Conservation (phyloP, 2,113 vertebrate genomes). For the Oenanthe oenanthe region DNA sequence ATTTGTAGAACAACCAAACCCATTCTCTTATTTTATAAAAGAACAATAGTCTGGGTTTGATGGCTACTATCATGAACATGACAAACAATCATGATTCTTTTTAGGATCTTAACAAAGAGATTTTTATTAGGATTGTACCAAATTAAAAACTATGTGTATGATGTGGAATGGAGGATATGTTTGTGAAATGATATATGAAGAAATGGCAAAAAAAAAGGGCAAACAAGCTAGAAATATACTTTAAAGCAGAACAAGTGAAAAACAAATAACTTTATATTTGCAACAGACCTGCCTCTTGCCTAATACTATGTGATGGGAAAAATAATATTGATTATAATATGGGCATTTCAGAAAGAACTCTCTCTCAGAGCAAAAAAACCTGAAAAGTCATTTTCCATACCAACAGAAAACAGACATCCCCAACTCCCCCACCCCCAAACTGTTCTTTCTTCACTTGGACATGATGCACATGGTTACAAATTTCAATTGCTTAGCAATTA, state of each 20-base stretch:
- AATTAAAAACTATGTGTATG: background rate
- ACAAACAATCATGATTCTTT: background rate
- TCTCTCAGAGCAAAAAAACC: background rate
- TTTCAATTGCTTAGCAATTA: background rate
- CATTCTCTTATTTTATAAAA: background rate
- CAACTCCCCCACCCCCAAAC: rapidly evolving
- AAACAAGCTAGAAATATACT: background rate
- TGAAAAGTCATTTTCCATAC: background rate
- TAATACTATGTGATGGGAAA: background rate
- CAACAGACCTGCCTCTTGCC: background rate
- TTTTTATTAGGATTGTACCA: background rate
- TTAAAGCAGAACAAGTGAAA: background rate
- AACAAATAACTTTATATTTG: background rate
- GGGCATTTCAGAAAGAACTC: background rate
- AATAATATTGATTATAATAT: background rate
- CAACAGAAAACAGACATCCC: background rate
- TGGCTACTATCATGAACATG: background rate
- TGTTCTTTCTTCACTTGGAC: background rate
- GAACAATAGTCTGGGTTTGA: background rate
- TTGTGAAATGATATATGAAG: background rate
- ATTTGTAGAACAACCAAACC: background rate
- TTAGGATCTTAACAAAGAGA: background rate
- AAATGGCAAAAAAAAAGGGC: background rate
- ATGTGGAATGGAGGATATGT: background rate
- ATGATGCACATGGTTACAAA: background rate